Evolutionary conservation across 2,888 invertebrate species (phyloP), one percentile per base, ranked within the genome.

Genomic region (Lagria hirta): DNA sequence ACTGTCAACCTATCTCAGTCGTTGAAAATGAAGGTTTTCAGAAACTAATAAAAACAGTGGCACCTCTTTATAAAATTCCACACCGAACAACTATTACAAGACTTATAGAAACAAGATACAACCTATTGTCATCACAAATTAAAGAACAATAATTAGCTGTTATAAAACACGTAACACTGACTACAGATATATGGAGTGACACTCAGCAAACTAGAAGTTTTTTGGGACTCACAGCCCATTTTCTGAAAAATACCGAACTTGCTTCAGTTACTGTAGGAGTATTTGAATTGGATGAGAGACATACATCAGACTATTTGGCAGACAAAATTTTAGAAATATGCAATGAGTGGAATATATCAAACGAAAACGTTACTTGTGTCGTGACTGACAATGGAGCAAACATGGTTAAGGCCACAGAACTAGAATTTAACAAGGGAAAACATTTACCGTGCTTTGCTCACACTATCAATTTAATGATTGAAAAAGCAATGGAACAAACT

Each of bases 371-470:
- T 15, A 23, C 21, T 3, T 23, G 24, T 4, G 23, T 48, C 4
- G 34, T 48, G 5, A 35, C 45, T 12, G 45, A 48, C 24, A 35
- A 30, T 10, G 46, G 26, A 8, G 34, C 35, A 22, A 48, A 48
- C 24, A 48, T 48, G 17, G 35, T 48, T 4, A 48, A 41, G 16
- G 48, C 48, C 3, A 16, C 48, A 15, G 30, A 41, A 13, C 1
- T 27, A 5, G 18, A 10, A 8, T 48, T 48, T 23, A 40, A 23
- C 4, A 33, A 35, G 29, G 16, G 13, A 8, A 29, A 28, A n/a
- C 45, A 48, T 23, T 10, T 48, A 5, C 33, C 26, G 6, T 48
- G 48, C 27, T 35, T 41, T 23, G 48, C 48, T 2, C 38, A 48
- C 16, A 30, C 33, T 16, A 11, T 45, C 3, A 45, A 45, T 45